Evolutionary conservation across 2,797 vertebrate genomes (phyloP).

Genomic region (Tiaroga cobitis): DNA sequence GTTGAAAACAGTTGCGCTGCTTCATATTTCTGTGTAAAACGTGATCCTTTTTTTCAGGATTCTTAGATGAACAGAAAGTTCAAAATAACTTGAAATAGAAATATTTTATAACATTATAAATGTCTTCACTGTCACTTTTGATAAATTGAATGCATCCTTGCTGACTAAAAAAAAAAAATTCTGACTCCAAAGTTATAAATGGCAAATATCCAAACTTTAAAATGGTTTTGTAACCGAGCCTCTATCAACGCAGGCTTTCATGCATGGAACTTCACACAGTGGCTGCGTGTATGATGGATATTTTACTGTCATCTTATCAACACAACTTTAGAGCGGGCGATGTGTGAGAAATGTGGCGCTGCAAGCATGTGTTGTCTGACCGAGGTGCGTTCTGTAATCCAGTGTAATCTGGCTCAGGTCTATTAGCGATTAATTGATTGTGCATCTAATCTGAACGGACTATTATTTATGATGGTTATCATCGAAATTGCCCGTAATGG

Average conservation of each 20-base stretch:
- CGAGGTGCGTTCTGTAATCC: constrained; percentile 31
- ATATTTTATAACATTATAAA: neutral
- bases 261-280: neutral
- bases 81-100: neutral
- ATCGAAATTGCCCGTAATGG: constrained; percentile 75
- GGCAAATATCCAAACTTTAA: neutral
- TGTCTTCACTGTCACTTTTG: neutral
- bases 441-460: constrained; percentile 50
- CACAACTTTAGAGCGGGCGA: neutral
- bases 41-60: neutral
- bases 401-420: constrained; percentile 53
- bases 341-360: neutral
- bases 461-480: constrained; percentile 73
- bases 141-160: neutral
- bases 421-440: constrained; percentile 56
- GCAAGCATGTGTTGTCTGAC: constrained; percentile 16
- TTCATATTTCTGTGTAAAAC: neutral
- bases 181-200: neutral
- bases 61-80: neutral
- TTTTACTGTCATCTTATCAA: constrained; percentile 11
- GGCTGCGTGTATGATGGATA: neutral
- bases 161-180: neutral
- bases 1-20: neutral
- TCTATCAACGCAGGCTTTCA: neutral
- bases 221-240: neutral